These are phyloP conservation scores for Osmerus eperlanus DNA, from an alignment of 2,113 vertebrate species.

Conservation along the genomic window DNA sequence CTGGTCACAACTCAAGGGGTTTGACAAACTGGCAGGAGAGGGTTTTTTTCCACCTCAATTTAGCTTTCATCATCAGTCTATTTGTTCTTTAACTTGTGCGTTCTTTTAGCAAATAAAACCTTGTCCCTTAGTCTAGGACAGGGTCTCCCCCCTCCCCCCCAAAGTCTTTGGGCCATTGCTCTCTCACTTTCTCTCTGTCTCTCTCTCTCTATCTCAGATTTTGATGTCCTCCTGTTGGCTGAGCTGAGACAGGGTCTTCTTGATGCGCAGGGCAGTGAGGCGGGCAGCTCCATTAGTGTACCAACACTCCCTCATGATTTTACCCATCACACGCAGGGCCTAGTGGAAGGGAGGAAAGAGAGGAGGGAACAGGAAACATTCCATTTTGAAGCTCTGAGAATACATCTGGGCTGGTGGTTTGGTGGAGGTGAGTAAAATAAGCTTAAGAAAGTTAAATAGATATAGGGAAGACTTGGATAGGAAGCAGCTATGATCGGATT, in stretches of 20 bases:
- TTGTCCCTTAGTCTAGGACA: slow-evolving; percentile 17
- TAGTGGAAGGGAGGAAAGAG: slow-evolving; percentile 42
- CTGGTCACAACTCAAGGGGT: slow-evolving; percentile 61
- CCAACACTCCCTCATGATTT: slow-evolving; percentile 98
- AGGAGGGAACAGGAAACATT: not conserved
- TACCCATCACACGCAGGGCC: slow-evolving; percentile 92
- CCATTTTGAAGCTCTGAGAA: not conserved
- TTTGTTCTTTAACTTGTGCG: slow-evolving; percentile 33
- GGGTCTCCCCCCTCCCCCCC: slow-evolving; percentile 14
- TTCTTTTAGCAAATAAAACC: slow-evolving; percentile 28
- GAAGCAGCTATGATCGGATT: not conserved
- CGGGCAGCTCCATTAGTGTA: slow-evolving; percentile 90
- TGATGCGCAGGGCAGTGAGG: slow-evolving; percentile 91
- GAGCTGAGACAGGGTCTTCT: slow-evolving; percentile 95
- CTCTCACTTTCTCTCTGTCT: slow-evolving; percentile 15
- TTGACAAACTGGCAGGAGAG: slow-evolving; percentile 67
- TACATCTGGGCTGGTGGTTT: not conserved
- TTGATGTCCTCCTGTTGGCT: slow-evolving; percentile 94
- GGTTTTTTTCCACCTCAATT: slow-evolving; percentile 50
- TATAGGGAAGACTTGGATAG: not conserved
- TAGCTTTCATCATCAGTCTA: slow-evolving; percentile 28
- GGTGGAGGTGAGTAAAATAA: not conserved
- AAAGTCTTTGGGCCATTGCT: not conserved
- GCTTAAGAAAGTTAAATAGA: not conserved
- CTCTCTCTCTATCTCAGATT: slow-evolving; percentile 61